phyloP scores from a whole-genome alignment of 2,113 vertebrate species.

The Microcebus griseorufus region DNA sequence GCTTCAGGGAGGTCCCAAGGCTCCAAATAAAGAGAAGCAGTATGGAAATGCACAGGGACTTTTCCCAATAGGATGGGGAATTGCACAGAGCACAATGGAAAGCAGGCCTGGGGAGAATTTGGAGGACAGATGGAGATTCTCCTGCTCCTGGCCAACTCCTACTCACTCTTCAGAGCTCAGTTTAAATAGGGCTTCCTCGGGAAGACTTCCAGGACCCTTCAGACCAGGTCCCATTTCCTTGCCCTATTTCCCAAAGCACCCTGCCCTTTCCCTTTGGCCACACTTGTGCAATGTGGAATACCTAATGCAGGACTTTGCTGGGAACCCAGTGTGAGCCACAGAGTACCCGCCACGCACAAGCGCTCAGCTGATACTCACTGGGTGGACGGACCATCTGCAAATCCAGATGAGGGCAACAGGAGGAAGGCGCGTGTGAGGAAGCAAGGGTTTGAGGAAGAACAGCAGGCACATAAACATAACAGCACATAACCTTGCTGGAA shows the following conservation, averaged over 20 bases:
- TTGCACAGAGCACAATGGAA: not conserved
- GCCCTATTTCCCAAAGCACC: not conserved
- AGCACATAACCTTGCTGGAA: not conserved
- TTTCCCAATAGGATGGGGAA: not conserved
- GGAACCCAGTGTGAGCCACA: not conserved
- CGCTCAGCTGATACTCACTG: not conserved
- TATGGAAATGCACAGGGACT: not conserved
- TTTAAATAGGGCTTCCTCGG: not conserved
- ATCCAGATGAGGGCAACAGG: not conserved
- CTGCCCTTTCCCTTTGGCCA: not conserved
- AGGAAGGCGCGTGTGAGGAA: not conserved
- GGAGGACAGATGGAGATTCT: too few species aligned
- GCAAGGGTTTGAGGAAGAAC: not conserved
- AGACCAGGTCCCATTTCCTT: not conserved
- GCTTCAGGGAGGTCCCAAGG: not conserved
- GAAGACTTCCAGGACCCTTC: not conserved
- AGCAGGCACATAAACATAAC: slow-evolving; percentile 18
- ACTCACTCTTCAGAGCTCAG: not conserved
- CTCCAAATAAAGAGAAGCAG: not conserved
- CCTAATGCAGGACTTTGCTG: not conserved
- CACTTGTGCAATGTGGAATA: not conserved
- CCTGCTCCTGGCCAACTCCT: not conserved
- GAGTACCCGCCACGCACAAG: not conserved
- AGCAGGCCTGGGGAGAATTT: not conserved
- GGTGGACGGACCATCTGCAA: not conserved